Conservation (phyloP, 2,113 vertebrate species). For the Vanacampus margaritifer region DNA sequence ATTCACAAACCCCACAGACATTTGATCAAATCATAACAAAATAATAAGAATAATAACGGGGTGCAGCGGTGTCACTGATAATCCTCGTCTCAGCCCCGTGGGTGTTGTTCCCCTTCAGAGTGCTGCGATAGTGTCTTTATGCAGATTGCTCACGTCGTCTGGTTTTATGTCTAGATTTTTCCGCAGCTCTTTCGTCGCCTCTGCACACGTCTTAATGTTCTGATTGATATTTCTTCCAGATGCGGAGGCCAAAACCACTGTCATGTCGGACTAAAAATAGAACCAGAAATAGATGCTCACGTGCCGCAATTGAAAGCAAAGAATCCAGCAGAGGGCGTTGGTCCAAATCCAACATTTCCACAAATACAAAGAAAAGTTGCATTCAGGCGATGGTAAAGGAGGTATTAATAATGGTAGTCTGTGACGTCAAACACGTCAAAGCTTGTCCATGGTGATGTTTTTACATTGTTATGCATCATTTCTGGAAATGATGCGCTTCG, state of each 20-base stretch:
- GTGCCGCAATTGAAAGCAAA: background rate
- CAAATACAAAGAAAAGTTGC: background rate
- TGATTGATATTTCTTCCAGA: constrained; percentile 6
- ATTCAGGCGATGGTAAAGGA: background rate
- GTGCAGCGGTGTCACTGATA: constrained; percentile 7
- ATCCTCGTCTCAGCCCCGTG: constrained; percentile 7
- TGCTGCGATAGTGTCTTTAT: background rate
- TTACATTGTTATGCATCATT: background rate
- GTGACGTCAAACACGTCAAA: background rate
- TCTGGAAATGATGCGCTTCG: too few species aligned
- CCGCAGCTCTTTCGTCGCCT: background rate
- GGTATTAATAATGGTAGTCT: background rate
- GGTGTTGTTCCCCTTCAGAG: background rate
- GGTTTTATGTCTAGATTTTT: background rate
- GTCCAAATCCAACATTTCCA: background rate
- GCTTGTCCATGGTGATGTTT: background rate
- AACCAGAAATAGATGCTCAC: background rate
- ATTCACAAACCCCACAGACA: constrained; percentile 39
- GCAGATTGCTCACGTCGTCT: background rate
- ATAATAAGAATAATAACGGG: constrained; percentile 12
- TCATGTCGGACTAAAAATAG: background rate
- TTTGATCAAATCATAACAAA: constrained; percentile 30
- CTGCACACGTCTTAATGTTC: background rate
- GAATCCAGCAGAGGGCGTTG: background rate
- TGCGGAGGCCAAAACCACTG: background rate